Evolutionary conservation across 2,797 vertebrate genomes (phyloP), one percentile per base, ranked within the genome.

Genomic region (Brotula barbata): DNA sequence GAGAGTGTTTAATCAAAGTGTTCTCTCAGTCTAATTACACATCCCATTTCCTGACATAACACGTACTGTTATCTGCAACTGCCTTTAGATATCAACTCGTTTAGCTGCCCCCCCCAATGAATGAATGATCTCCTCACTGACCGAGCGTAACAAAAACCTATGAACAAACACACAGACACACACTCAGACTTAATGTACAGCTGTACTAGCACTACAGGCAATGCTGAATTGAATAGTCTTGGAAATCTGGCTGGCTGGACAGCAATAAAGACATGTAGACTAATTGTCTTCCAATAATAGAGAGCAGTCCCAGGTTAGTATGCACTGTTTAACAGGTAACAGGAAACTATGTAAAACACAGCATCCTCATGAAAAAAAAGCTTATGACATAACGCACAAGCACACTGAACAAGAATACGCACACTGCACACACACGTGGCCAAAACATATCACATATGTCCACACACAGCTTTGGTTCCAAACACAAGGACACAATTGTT

Each of bases 1-100:
- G 84, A 87, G 85, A 86, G 83, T 43, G 62, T 86, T 91, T 90
- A 87, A 90, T 89, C 85, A 90, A 88, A 88, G 84, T 80, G 80
- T 86, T 86, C 70, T 77, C 78, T 81, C 80, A 41, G 68, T 83
- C 82, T 88, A 89, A 89, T 90, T 90, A 88, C 85, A 87, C 80
- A 85, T 86, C 80, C 74, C 87, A 88, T 87, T 84, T 86, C 73
- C 82, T 80, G 76, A 81, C 78, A 85, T 70, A 81, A 81, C 69
- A 69, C 70, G 64, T 73, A 83, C 69, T 50, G 74, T 77, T 83
- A 82, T 87, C 82, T 77, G 68, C 83, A 58, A 71, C 40, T 72
- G 56, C 64, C 68, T 76, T 82, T 79, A 73, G 72, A 78, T 58
- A 74, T 77, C 70, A 64, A 46, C 60, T 59, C 21, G 64, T 76